Base-by-base conservation (phyloP, 2,797 vertebrate genomes). In the Otolemur crassicaudatus region DNA sequence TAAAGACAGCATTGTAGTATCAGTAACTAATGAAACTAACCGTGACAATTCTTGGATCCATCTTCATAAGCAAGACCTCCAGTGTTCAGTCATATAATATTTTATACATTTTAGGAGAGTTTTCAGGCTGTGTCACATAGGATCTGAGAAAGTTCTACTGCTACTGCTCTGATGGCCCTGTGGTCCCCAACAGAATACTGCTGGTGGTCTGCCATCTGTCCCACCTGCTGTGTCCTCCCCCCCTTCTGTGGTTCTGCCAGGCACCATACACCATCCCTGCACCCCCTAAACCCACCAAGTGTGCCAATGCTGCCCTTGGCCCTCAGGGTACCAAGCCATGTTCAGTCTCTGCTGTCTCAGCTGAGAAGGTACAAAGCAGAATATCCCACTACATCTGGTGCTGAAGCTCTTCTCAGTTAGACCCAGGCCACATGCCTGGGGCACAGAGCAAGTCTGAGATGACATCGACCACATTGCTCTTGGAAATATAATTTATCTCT, bases 381-480 rank as follows among this genome's bases (percentile, higher is more conserved):
- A 0, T 3, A 43, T 27, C 8, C 49, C 29, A 2, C 31, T 58
- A 7, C 14, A 58, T 23, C 75, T 46, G 49, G 10, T 2, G 53
- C 75, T 79, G 22, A 3, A 12, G 0, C 13, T 76, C 5, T 49
- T 75, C 61, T 58, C 25, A 63, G 60, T 61, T 46, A 72, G 84
- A 10, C 10, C 46, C 31, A 37, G 27, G 37, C 34, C 4, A 0
- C 1, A 0, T 9, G 2, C 19, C 61, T 23, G 2, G 3, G 53
- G 8, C 12, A 12, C 61, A 69, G 63, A 72, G 4, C 4, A 13
- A 79, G 69, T n/a, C 27, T 56, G 56, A 91, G 31, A 37, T 17
- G 12, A 25, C 7, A n/a, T 16, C 16, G 1, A 11, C 29, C 31
- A 27, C 10, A 40, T 27, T 63, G 14, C 34, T 81, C 37, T 81